Base-by-base conservation (phyloP, 2,113 vertebrate genomes). In the Etia nguti region DNA sequence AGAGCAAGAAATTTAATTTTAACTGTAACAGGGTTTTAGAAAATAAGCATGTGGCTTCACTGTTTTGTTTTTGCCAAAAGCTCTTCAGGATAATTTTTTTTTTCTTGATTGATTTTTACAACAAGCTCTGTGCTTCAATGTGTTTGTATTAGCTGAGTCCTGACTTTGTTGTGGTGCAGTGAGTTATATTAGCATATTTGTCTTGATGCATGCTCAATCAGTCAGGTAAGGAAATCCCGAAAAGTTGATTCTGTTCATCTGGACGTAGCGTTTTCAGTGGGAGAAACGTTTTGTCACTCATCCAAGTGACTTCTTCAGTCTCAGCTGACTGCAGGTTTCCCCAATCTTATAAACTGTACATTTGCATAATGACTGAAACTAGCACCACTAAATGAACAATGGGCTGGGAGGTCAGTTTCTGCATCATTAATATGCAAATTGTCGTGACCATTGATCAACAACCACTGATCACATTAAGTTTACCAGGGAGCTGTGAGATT, bases 151-250 rank as follows among this genome's bases (percentile, higher is more conserved):
- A 81, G 29, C 75, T 34, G 7, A 65, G 9, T 73, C 15, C 38
- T 77, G 83, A 91, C 84, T 79, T 85, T 91, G 81, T 92, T 92
- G 87, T 91, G 91, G 80, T 89, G 57, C 20, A 3, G 85, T 88
- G 86, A 92, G 50, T 86, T 80, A 83, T 73, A 80, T 90, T 83
- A 81, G 34, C 57, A 26, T 82, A 68, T 87, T 81, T 89, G 82
- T 65, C 60, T 65, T 38, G 10, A 38, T 65, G 60, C 34, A 65
- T 65, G 60, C 34, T 65, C 34, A 65, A 38, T 65, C 31, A n/a
- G 31, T 34, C 60, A 38, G 34, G 60, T 65, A 65, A 65, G 60
- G 16, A 65, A 65, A 65, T 65, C 60, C 1, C 2, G 3, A 62
- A 62, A 20, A 62, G 59, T 62, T 62, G 59, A 62, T 34, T 62